Conservation (phyloP, 1,140 invertebrate genomes). For the Bilobella aurantiaca region DNA sequence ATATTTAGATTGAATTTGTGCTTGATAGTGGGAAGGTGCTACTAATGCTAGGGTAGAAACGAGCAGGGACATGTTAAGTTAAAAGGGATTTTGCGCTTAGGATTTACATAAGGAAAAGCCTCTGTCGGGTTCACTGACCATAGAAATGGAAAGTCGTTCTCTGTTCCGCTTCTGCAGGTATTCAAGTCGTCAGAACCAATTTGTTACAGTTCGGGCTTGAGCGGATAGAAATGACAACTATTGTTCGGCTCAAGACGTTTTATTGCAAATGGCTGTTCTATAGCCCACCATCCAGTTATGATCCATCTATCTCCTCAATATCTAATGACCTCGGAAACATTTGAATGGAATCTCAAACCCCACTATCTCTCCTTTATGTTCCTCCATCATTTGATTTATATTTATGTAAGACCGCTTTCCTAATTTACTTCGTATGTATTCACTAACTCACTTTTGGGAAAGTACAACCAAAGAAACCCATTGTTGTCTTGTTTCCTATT, state of each 20-base stretch:
- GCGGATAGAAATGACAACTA: background rate
- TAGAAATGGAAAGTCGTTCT: background rate
- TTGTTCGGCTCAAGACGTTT: background rate
- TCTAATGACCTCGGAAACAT: background rate
- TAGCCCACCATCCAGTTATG: background rate
- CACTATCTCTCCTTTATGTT: too few relatives aligned
- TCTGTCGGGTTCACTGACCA: background rate
- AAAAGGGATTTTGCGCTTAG: background rate
- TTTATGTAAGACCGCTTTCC: too few relatives aligned
- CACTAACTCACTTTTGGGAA: too few relatives aligned
- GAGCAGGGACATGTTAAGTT: background rate
- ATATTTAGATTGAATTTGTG: too few relatives aligned
- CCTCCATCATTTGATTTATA: too few relatives aligned
- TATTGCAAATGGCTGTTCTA: background rate
- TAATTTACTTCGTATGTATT: too few relatives aligned
- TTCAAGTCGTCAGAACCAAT: background rate
- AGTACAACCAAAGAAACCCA: too few relatives aligned
- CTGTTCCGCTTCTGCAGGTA: background rate
- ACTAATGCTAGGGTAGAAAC: background rate
- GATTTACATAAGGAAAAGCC: background rate
- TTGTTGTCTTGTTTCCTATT: too few relatives aligned
- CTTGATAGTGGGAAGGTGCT: too few relatives aligned
- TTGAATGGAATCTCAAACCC: too few relatives aligned
- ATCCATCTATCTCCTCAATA: background rate
- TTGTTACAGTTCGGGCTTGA: background rate